phyloP scores from a whole-genome alignment of 2,888 invertebrate genomes.

The Callyntrura sp. region DNA sequence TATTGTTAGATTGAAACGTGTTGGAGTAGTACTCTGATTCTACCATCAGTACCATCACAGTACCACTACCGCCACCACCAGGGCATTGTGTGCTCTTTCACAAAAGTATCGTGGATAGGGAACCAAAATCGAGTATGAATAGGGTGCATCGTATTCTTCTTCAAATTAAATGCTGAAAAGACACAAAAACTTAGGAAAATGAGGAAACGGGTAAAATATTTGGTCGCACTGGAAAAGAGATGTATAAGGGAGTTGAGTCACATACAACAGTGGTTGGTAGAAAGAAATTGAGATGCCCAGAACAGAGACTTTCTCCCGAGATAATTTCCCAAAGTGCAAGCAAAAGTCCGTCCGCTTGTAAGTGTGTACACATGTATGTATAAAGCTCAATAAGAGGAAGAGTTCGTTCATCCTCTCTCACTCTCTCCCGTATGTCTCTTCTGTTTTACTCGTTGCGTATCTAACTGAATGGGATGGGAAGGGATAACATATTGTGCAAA shows the following conservation, averaged over 20 bases:
- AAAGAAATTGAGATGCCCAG: background rate
- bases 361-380: background rate
- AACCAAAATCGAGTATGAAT: too few species aligned
- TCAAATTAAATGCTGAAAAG: background rate
- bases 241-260: background rate
- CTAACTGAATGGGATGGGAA: background rate
- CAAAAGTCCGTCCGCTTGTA: conserved; percentile 28
- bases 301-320: conserved; percentile 23
- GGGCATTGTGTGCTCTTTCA: background rate
- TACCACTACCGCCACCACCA: background rate
- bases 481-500: background rate
- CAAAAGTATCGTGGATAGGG: background rate
- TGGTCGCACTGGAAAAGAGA: background rate
- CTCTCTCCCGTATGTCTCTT: background rate
- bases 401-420: background rate
- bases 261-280: background rate
- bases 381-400: background rate
- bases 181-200: background rate
- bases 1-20: background rate
- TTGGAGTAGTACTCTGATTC: background rate
- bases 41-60: too few species aligned
- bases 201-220: conserved; percentile 63
- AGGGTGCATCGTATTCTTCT: too few species aligned
- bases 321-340: conserved; percentile 64
- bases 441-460: background rate